phyloP scores from a whole-genome alignment of 2,113 vertebrate species.

The Marmota flaviventris region DNA sequence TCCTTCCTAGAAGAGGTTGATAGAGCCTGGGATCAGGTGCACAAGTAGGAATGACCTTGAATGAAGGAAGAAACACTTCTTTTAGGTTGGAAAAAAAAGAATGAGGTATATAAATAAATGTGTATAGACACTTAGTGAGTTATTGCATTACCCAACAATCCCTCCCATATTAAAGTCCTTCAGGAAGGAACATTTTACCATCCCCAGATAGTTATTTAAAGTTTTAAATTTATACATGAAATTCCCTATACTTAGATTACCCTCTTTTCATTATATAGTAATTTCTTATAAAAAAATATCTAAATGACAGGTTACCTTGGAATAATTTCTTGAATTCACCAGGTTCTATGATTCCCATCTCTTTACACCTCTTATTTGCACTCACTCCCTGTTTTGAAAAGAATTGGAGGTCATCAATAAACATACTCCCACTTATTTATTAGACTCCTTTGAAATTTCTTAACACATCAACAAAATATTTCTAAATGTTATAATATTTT shows the following conservation, averaged over 20 bases:
- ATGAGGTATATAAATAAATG: not conserved
- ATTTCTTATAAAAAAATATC: not conserved
- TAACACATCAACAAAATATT: constrained; percentile 21
- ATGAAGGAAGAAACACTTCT: not conserved
- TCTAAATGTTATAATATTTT: constrained; percentile 40
- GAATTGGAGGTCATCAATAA: not conserved
- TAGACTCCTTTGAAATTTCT: not conserved
- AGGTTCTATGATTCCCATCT: not conserved
- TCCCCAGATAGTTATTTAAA: not conserved
- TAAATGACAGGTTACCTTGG: not conserved
- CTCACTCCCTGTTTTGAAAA: not conserved
- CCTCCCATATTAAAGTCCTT: not conserved
- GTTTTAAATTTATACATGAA: not conserved
- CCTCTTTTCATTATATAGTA: not conserved
- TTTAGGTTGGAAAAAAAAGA: not conserved
- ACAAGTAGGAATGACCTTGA: not conserved
- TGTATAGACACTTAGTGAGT: not conserved
- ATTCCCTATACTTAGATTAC: not conserved
- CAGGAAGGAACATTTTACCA: not conserved
- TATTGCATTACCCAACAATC: not conserved
- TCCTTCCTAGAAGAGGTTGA: not conserved
- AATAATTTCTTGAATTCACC: not conserved
- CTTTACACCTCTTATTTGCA: not conserved
- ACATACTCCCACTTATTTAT: not conserved
- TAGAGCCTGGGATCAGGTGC: not conserved